Conservation (phyloP, 2,797 vertebrate species). For the Avahi laniger region DNA sequence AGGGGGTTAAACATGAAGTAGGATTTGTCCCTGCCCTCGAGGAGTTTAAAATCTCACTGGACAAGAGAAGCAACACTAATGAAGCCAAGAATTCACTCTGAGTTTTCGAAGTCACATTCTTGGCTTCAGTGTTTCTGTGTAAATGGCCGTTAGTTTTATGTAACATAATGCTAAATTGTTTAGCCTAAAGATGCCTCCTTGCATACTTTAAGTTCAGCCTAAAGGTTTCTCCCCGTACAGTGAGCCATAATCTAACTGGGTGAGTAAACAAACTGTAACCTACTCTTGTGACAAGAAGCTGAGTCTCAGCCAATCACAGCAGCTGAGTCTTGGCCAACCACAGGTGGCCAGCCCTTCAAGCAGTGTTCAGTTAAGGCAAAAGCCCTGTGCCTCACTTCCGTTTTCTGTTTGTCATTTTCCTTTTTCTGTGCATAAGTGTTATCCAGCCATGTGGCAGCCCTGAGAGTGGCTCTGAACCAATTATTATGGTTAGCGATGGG, state of each 20-base stretch:
- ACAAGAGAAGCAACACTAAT: not conserved
- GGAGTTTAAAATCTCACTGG: conserved; percentile 61
- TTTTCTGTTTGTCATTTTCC: not conserved
- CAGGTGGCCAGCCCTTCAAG: not conserved
- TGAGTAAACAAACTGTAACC: not conserved
- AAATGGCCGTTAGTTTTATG: not conserved
- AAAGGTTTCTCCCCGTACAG: not conserved
- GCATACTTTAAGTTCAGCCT: not conserved
- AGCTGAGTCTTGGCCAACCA: not conserved
- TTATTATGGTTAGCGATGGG: not conserved
- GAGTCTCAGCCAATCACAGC: not conserved
- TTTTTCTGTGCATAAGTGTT: not conserved
- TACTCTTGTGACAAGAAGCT: not conserved
- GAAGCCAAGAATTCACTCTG: conserved; percentile 46
- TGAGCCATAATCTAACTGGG: not conserved
- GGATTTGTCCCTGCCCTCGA: conserved; percentile 41
- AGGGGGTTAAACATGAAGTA: not conserved
- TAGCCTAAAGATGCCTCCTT: not conserved
- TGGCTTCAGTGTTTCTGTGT: conserved; percentile 23
- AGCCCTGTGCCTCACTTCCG: not conserved
- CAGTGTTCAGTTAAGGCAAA: not conserved
- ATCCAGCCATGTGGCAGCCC: not conserved
- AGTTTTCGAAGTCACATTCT: conserved; percentile 28
- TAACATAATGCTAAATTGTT: not conserved
- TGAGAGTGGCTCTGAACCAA: not conserved